phyloP scores from a whole-genome alignment of 2,797 vertebrate species.

The Rhinella marina region DNA sequence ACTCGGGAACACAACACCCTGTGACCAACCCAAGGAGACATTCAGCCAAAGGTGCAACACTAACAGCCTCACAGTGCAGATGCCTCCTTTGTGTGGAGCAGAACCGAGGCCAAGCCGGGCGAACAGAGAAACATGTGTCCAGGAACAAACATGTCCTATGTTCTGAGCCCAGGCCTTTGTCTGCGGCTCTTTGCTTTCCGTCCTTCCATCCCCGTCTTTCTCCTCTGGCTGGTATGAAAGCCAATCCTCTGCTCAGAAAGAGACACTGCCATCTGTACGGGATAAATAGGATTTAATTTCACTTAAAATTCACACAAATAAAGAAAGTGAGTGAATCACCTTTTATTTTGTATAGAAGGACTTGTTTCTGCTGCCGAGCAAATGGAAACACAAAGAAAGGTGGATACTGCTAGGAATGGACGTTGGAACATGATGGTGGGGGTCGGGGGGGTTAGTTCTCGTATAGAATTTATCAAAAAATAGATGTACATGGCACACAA shows the following conservation, averaged over 20 bases:
- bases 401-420: background rate
- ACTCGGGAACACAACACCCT: conserved; percentile 62
- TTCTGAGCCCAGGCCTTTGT: conserved; percentile 52
- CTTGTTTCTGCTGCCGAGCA: background rate
- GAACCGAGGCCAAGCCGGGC: conserved; percentile 60
- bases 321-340: conserved; percentile 25
- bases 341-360: conserved; percentile 11
- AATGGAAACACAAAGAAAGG: background rate
- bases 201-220: conserved; percentile 34
- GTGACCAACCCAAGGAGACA: conserved; percentile 17
- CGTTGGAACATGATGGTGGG: background rate
- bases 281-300: conserved; percentile 54
- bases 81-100: conserved; percentile 40
- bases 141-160: conserved; percentile 47
- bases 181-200: conserved; percentile 26
- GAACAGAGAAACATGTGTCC: conserved; percentile 24
- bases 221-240: conserved; percentile 59
- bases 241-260: conserved; percentile 44
- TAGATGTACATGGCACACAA: background rate
- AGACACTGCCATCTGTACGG: conserved; percentile 24
- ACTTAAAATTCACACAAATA: conserved; percentile 52
- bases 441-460: too few relatives aligned
- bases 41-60: conserved; percentile 52
- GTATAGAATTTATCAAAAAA: background rate
- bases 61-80: conserved; percentile 48